Percentiles rank a stretch among this genome's conserved stretches.
These are phyloP conservation scores for Chaitophorus viminalis DNA, from an alignment of 2,888 invertebrate genomes.

Conservation along the genomic window DNA sequence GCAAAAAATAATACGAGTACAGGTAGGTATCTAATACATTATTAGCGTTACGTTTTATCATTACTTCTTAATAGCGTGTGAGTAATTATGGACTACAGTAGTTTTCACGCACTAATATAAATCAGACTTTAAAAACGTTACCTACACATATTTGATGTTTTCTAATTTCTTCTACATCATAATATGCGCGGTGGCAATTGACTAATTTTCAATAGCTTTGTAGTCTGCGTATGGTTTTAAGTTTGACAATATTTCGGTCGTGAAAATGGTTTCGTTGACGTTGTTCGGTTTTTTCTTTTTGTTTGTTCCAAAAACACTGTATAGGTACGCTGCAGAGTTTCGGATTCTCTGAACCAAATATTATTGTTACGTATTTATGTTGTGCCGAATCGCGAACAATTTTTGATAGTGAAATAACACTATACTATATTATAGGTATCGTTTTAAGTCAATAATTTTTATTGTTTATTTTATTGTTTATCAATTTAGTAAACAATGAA, in stretches of 20 bases:
- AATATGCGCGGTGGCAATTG: background rate
- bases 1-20: slow-evolving; percentile 8
- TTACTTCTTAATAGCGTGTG: background rate
- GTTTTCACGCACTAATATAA: background rate
- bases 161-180: slow-evolving; percentile 3
- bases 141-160: too few relatives aligned
- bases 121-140: background rate
- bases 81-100: background rate
- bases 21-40: background rate
- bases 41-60: background rate
- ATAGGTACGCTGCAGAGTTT: too few relatives aligned
- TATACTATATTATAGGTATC: background rate
- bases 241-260: background rate
- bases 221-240: too few relatives aligned
- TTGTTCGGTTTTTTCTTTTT: background rate
- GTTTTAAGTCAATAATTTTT: background rate
- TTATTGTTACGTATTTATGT: too few relatives aligned
- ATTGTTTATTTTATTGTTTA: background rate
- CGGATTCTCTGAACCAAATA: too few relatives aligned
- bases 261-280: background rate
- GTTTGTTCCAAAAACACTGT: background rate
- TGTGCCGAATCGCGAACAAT: too few relatives aligned
- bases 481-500: background rate
- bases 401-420: too few relatives aligned
- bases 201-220: background rate